Conservation (phyloP, 2,113 vertebrate species). For the Tragulus kanchil region DNA sequence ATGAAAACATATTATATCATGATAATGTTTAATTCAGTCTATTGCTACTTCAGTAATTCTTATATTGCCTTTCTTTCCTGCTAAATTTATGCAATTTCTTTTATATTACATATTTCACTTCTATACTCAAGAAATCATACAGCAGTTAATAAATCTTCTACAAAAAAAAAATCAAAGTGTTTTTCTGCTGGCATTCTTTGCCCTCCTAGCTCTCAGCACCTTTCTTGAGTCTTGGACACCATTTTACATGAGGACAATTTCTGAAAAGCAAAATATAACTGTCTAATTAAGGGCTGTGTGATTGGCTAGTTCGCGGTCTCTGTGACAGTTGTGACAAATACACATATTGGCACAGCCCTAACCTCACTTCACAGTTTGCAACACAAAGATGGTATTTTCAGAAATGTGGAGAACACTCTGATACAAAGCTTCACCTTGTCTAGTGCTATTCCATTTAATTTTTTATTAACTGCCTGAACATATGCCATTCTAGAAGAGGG, state of each 20-base stretch:
- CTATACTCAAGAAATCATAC: slow-evolving; percentile 56
- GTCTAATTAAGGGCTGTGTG: slow-evolving; percentile 91
- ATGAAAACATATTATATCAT: background rate
- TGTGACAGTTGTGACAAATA: slow-evolving; percentile 93
- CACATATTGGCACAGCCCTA: slow-evolving; percentile 89
- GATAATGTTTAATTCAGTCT: background rate
- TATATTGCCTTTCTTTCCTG: background rate
- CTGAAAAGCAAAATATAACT: slow-evolving; percentile 89
- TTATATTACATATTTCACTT: background rate
- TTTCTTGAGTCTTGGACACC: slow-evolving; percentile 84
- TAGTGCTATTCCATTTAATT: slow-evolving; percentile 92
- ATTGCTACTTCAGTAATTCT: background rate
- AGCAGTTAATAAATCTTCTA: slow-evolving; percentile 80
- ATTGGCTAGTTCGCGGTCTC: slow-evolving; percentile 90
- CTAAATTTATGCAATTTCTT: background rate
- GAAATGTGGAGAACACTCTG: slow-evolving; percentile 88
- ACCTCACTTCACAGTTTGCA: slow-evolving; percentile 91
- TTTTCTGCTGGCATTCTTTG: slow-evolving; percentile 81
- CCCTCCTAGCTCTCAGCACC: slow-evolving; percentile 86
- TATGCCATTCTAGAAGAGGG: slow-evolving; percentile 94
- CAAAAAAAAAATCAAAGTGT: slow-evolving; percentile 74
- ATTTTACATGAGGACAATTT: slow-evolving; percentile 87
- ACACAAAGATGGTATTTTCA: slow-evolving; percentile 91
- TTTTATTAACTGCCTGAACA: slow-evolving; percentile 96
- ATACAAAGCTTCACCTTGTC: slow-evolving; percentile 90